Percentiles rank a stretch among this genome's conserved stretches.
phyloP scores from a whole-genome alignment of 2,888 invertebrate genomes.

The Drosophila melanosoma region DNA sequence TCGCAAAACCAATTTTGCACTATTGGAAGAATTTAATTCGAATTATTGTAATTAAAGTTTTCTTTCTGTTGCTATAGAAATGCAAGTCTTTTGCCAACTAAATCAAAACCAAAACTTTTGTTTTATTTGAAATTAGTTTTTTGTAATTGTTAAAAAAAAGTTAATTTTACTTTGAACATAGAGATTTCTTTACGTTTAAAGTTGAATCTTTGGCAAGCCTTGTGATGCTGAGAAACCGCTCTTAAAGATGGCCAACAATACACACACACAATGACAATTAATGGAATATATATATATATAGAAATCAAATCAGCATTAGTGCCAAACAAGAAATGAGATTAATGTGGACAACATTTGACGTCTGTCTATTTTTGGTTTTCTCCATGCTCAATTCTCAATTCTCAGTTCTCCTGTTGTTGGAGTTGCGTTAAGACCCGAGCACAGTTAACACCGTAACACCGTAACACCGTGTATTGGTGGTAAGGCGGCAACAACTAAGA shows the following conservation, averaged over 20 bases:
- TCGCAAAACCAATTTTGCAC: neutral
- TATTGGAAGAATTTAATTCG: neutral
- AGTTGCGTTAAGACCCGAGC: conserved; percentile 15
- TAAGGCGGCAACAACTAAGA: conserved; percentile 67
- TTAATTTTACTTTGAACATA: neutral
- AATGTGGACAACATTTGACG: conserved; percentile 70
- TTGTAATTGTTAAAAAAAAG: neutral
- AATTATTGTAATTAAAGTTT: neutral
- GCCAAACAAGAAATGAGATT: conserved; percentile 68
- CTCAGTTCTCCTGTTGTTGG: neutral
- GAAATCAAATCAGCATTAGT: conserved; percentile 70
- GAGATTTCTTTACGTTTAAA: neutral
- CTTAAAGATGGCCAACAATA: conserved; percentile 27
- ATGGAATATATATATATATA: conserved; percentile 57
- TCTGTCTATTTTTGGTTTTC: conserved; percentile 29
- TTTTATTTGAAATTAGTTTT: neutral
- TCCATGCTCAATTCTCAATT: neutral
- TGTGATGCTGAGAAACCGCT: neutral
- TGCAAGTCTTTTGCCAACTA: neutral
- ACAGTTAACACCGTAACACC: conserved; percentile 37
- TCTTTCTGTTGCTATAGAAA: neutral
- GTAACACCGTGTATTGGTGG: conserved; percentile 38
- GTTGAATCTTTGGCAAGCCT: neutral
- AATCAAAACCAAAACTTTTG: neutral
- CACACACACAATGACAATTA: conserved; percentile 60